Conservation (phyloP, 2,113 vertebrate genomes). For the Porphyrio hochstetteri region DNA sequence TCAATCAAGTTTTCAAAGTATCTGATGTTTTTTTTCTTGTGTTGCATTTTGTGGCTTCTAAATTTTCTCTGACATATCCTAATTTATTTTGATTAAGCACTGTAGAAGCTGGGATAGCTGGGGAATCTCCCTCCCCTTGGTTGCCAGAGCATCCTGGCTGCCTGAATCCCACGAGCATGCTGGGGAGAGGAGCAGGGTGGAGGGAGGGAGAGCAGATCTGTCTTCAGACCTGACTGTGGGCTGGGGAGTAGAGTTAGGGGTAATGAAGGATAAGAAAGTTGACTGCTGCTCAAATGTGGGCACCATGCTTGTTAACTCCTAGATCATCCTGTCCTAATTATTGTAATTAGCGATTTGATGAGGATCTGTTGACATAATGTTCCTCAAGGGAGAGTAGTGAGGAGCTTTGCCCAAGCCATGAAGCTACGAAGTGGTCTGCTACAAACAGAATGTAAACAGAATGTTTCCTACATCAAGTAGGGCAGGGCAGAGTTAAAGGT, state of each 20-base stretch:
- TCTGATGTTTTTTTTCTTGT: neutral
- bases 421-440: neutral
- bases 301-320: neutral
- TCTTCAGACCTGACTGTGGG: neutral
- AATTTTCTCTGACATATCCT: neutral
- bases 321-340: neutral
- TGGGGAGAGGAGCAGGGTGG: too few species aligned
- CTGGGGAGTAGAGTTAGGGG: neutral
- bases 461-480: neutral
- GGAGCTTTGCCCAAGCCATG: neutral
- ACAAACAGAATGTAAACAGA: neutral
- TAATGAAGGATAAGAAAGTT: neutral
- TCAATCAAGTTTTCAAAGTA: neutral
- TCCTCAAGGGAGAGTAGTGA: neutral
- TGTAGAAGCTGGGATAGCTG: neutral
- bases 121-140: neutral
- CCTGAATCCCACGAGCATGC: neutral
- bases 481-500: neutral
- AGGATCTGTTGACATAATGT: slow-evolving; percentile 3
- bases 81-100: neutral
- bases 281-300: neutral
- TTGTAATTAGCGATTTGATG: neutral
- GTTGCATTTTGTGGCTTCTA: neutral
- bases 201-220: neutral
- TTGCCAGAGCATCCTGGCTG: neutral